Evolutionary conservation across 2,888 invertebrate species (phyloP).

Genomic region (Melanchra persicariae): DNA sequence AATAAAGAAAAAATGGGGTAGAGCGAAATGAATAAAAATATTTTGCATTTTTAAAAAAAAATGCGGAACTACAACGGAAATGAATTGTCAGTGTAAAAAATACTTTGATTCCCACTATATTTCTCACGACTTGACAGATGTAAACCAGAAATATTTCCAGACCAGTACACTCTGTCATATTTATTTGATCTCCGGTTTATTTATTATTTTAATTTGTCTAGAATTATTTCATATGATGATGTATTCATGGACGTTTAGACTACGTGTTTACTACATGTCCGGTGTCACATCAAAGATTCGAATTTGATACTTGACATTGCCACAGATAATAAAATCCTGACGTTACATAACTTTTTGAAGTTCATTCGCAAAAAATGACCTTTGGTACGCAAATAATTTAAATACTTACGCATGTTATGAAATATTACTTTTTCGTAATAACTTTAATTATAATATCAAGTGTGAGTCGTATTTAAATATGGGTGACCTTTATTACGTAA

Average conservation of each 20-base stretch:
- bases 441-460: constrained; percentile 45
- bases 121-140: constrained; percentile 13
- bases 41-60: background rate
- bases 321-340: constrained; percentile 1
- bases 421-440: constrained; percentile 35
- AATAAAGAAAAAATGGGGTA: too few species aligned
- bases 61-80: constrained; percentile 35
- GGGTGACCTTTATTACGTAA: constrained; percentile 37
- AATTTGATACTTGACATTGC: constrained; percentile 24
- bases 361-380: constrained; percentile 35
- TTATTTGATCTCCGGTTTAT: constrained; percentile 46
- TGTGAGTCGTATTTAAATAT: constrained; percentile 35
- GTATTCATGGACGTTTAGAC: constrained; percentile 11
- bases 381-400: constrained; percentile 40
- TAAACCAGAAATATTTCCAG: constrained; percentile 22
- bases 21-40: too few species aligned
- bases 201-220: constrained; percentile 42
- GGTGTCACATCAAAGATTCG: constrained; percentile 54
- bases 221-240: constrained; percentile 34
- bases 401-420: constrained; percentile 41
- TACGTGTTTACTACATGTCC: constrained; percentile 29
- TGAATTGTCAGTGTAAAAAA: constrained; percentile 13
- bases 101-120: constrained; percentile 4
- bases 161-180: constrained; percentile 24
- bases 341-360: constrained; percentile 21